phyloP scores from a whole-genome alignment of 2,113 vertebrate genomes.

The Sceloporus tristichus region DNA sequence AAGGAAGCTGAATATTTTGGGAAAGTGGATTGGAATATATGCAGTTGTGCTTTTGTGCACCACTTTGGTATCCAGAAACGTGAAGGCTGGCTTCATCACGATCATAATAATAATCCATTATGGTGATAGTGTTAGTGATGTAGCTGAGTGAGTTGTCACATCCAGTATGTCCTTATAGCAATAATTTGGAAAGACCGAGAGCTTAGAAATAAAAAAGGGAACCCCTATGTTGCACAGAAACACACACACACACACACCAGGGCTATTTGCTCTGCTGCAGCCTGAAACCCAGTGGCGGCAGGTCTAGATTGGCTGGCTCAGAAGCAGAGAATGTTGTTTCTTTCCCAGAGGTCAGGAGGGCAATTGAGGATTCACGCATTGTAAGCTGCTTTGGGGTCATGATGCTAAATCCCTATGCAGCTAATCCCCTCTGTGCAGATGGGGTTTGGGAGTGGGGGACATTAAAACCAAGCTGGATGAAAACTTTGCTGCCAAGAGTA shows the following conservation, averaged over 20 bases:
- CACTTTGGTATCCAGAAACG: not conserved
- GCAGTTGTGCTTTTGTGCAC: not conserved
- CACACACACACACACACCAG: too few species aligned
- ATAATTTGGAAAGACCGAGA: not conserved
- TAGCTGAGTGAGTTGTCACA: not conserved
- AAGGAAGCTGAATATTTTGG: not conserved
- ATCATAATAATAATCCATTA: not conserved
- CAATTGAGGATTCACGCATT: not conserved
- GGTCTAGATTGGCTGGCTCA: not conserved
- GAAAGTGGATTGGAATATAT: not conserved
- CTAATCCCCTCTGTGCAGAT: conserved; percentile 20
- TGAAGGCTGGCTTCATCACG: not conserved
- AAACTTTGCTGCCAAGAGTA: not conserved
- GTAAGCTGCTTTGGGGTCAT: conserved; percentile 48
- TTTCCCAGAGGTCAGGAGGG: not conserved
- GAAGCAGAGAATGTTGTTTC: not conserved
- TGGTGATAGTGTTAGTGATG: not conserved
- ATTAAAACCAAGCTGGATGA: not conserved
- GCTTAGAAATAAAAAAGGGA: not conserved
- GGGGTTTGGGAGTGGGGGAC: not conserved
- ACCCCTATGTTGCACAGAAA: not conserved
- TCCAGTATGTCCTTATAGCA: too few species aligned
- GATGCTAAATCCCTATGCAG: conserved; percentile 22
- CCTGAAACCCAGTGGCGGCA: too few species aligned
- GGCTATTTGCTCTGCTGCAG: not conserved